Base-by-base conservation (phyloP, 2,113 vertebrate species). In the Tenebrosternarchus preto region DNA sequence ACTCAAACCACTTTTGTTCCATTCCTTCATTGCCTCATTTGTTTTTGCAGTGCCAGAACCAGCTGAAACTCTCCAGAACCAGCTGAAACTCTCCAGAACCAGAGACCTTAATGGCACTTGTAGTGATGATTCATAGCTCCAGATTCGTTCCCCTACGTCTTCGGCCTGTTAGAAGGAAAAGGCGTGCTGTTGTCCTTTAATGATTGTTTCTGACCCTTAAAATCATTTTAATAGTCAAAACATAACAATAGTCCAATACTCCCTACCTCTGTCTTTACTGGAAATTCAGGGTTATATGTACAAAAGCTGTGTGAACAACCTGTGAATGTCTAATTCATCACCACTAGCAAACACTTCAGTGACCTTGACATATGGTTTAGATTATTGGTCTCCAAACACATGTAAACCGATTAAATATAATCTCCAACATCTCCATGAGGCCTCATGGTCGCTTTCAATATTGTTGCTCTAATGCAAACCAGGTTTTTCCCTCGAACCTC, bases 351-450 rank as follows among this genome's bases (percentile, higher is more conserved):
- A 89, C 89, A 89, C 82, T 80, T 76, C 69, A 60, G 80, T 76
- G 61, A 56, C 76, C 88, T 80, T 86, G 84, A 82, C 90, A 90
- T 89, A 76, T 88, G 90, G 73, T 78, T 86, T 88, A 79, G 84
- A 90, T 90, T 81, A 89, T 88, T 88, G 83, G 78, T 80, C 83
- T 88, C 76, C 70, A 85, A 82, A 82, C 85, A 84, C 87, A 86
- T 88, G 83, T 86, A 88, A 75, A 88, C 43, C 78, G 83, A 91
- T 92, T 91, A 88, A 84, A 86, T 46, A 78, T 83, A 87, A 87
- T 89, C 77, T 88, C 43, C 75, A 60, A 76, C 80, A 75, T 85
- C 53, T 76, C 77, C 43, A 12, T 46, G 43, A 29, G 57, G 66
- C 72, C 66, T 57, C 25, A 64, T 71, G 76, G 78, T 84, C 79